Evolutionary conservation across 2,113 vertebrate species (phyloP).

Genomic region (Campylomormyrus tamandua): DNA sequence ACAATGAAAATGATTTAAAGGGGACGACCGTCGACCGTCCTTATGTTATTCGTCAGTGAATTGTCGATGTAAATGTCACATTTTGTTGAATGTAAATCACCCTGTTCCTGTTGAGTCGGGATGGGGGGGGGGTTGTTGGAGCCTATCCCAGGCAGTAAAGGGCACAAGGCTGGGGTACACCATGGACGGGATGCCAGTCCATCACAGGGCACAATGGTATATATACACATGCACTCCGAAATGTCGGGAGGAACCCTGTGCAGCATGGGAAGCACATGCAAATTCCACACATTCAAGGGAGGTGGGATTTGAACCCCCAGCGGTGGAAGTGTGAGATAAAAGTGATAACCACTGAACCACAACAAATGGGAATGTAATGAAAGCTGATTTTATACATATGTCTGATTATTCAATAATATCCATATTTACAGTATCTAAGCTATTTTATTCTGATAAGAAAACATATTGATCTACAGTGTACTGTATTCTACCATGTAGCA

Average conservation of each 20-base stretch:
- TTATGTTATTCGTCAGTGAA: neutral
- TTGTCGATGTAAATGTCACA: neutral
- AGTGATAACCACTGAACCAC: neutral
- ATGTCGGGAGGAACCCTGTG: neutral
- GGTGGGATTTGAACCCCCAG: neutral
- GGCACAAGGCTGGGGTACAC: neutral
- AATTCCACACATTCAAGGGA: neutral
- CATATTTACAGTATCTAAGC: neutral
- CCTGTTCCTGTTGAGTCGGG: neutral
- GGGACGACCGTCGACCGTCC: neutral
- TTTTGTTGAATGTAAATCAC: neutral
- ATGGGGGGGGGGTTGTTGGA: neutral
- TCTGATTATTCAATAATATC: neutral
- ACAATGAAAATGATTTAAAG: slow-evolving; percentile 1
- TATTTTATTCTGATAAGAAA: neutral
- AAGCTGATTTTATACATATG: neutral
- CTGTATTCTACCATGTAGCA: neutral
- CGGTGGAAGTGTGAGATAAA: neutral
- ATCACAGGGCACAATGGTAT: neutral
- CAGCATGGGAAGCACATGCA: neutral
- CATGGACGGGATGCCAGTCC: neutral
- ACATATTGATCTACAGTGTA: neutral
- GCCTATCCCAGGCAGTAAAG: neutral
- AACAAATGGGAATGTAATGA: neutral
- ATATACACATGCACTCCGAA: neutral